phyloP scores from a whole-genome alignment of 2,797 vertebrate species.

The Serranus cabrilla region DNA sequence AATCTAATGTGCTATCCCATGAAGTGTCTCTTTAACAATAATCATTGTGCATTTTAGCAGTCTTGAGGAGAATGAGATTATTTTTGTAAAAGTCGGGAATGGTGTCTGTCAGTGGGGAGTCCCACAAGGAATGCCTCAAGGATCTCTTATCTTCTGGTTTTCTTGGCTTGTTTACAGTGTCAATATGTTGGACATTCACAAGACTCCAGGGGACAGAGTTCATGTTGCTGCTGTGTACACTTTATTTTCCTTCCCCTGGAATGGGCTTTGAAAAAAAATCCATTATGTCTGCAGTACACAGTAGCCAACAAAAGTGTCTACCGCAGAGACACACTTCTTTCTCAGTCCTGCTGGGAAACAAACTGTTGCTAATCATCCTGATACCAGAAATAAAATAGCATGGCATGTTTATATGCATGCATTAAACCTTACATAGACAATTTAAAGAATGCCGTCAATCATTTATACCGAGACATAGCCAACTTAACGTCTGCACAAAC shows the following conservation, averaged over 20 bases:
- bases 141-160: conserved; percentile 31
- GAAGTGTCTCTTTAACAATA: neutral
- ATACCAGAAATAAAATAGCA: conserved; percentile 1
- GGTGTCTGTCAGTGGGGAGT: neutral
- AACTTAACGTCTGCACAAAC: conserved; percentile 12
- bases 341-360: neutral
- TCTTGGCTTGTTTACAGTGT: conserved; percentile 18
- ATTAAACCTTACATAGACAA: neutral
- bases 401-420: neutral
- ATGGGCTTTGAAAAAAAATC: conserved; percentile 10
- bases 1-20: neutral
- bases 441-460: neutral
- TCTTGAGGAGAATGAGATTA: neutral
- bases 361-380: conserved; percentile 1
- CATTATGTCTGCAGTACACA: conserved; percentile 6
- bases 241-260: conserved; percentile 12
- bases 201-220: conserved; percentile 1
- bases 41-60: neutral
- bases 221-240: conserved; percentile 1
- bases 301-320: conserved; percentile 8
- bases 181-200: neutral
- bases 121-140: neutral
- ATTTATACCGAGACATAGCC: neutral
- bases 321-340: neutral
- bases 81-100: neutral